These are phyloP conservation scores for Limulus polyphemus DNA, from an alignment of 2,888 invertebrate species.

Conservation along the genomic window DNA sequence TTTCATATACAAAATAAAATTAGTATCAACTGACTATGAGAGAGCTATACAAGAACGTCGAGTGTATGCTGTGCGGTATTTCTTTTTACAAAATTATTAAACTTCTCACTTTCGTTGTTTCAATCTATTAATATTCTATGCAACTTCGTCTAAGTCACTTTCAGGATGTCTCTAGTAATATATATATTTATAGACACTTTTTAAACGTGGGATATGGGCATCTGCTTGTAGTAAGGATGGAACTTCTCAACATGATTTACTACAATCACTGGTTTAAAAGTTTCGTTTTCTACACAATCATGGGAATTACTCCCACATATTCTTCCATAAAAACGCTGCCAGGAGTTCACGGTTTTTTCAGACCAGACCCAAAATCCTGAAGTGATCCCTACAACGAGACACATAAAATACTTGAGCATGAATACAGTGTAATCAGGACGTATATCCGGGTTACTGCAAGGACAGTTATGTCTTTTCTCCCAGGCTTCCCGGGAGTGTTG, in stretches of 20 bases:
- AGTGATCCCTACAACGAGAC: constrained; percentile 84
- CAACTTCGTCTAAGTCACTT: too few relatives aligned
- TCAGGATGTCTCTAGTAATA: too few relatives aligned
- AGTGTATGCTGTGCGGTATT: too few relatives aligned
- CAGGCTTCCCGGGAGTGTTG: constrained; percentile 64
- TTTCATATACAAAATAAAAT: too few relatives aligned
- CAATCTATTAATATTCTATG: too few relatives aligned
- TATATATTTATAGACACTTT: too few relatives aligned
- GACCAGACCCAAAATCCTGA: constrained; percentile 97
- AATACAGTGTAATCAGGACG: constrained; percentile 54
- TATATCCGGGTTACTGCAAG: constrained; percentile 47
- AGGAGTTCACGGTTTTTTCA: constrained; percentile 82
- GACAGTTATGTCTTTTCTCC: constrained; percentile 68
- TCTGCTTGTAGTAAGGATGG: constrained; percentile 20
- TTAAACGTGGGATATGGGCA: constrained; percentile 23
- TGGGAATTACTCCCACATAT: constrained; percentile 35
- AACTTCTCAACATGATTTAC: constrained; percentile 23
- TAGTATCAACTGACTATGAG: too few relatives aligned
- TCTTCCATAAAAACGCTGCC: constrained; percentile 47
- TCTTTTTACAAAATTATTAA: too few relatives aligned
- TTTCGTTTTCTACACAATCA: constrained; percentile 2
- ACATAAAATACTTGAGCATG: constrained; percentile 81
- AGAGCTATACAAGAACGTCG: too few relatives aligned
- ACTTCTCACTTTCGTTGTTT: too few relatives aligned
- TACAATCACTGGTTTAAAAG: constrained; percentile 22